Percentiles rank a stretch among this genome's conserved stretches.
These are phyloP conservation scores for Kryptolebias marmoratus DNA, from an alignment of 2,113 vertebrate genomes.

Conservation along the genomic window DNA sequence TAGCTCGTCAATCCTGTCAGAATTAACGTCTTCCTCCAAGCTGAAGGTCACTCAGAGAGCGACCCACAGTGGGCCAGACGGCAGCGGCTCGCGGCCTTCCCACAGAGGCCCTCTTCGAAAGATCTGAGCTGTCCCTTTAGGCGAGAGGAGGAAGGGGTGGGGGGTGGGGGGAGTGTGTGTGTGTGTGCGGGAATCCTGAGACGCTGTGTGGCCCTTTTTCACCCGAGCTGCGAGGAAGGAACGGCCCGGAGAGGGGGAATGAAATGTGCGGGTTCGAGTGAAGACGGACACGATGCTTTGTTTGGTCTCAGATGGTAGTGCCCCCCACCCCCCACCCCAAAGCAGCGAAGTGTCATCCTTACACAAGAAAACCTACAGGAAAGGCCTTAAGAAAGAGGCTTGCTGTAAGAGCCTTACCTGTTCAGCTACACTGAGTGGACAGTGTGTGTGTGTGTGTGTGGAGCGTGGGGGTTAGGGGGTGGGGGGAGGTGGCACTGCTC, in stretches of 20 bases:
- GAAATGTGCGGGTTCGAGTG: constrained; percentile 43
- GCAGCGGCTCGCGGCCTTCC: no score
- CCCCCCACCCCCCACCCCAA: constrained; percentile 23
- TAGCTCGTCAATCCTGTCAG: no score
- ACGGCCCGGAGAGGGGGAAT: constrained; percentile 67
- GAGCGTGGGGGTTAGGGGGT: no score
- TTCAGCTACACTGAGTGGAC: constrained; percentile 38
- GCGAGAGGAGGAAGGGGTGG: constrained; percentile 36
- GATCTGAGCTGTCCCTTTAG: no score
- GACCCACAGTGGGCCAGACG: no score
- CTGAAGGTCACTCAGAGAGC: no score
- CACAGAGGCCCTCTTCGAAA: no score
- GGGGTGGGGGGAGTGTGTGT: not conserved
- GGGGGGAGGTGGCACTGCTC: constrained; percentile 20
- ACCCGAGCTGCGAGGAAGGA: constrained; percentile 66
- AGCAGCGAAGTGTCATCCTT: no score
- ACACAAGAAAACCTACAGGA: constrained; percentile 26
- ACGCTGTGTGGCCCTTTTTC: constrained; percentile 74
- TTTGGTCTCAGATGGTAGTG: constrained; percentile 58
- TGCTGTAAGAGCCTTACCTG: constrained; percentile 56
- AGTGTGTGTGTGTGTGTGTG: no score
- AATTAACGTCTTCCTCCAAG: no score
- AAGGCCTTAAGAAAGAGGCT: no score
- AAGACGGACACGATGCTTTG: constrained; percentile 64
- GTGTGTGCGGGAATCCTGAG: constrained; percentile 78